phyloP scores from a whole-genome alignment of 2,797 vertebrate species.

The Diplodus sargus region DNA sequence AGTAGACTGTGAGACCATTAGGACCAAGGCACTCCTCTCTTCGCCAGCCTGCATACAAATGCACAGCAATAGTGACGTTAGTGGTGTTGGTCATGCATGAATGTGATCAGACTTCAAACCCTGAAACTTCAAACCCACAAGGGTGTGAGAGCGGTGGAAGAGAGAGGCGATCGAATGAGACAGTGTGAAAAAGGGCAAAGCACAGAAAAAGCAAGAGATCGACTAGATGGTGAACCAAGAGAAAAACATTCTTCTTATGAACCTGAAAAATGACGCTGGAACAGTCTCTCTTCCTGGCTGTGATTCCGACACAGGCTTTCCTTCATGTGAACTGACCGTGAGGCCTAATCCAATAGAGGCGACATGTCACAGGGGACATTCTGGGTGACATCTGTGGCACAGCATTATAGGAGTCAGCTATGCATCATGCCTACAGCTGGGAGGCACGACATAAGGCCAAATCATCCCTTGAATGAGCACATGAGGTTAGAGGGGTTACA shows the following conservation, averaged over 20 bases:
- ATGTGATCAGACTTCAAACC: conserved; percentile 68
- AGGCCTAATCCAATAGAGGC: conserved; percentile 38
- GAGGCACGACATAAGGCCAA: conserved; percentile 39
- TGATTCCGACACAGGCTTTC: neutral
- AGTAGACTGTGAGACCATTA: conserved; percentile 53
- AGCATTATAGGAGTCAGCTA: conserved; percentile 55
- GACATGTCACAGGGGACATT: conserved; percentile 45
- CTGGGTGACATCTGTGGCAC: conserved; percentile 57
- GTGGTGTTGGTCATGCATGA: conserved; percentile 59
- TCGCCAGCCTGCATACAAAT: conserved; percentile 68
- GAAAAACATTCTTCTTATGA: neutral
- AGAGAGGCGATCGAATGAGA: neutral
- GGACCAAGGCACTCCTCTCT: conserved; percentile 15
- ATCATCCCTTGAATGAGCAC: conserved; percentile 25
- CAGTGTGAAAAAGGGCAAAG: neutral
- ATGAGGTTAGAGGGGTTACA: conserved; percentile 16
- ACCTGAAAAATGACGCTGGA: neutral
- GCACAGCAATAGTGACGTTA: conserved; percentile 12
- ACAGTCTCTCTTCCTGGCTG: neutral
- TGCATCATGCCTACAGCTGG: conserved; percentile 56
- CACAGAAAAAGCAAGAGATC: neutral
- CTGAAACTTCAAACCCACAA: conserved; percentile 46
- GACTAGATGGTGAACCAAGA: neutral
- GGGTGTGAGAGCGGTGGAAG: conserved; percentile 3
- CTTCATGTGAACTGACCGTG: neutral